Evolutionary conservation across 2,113 vertebrate species (phyloP).

Genomic region (Motacilla tschutschensis): DNA sequence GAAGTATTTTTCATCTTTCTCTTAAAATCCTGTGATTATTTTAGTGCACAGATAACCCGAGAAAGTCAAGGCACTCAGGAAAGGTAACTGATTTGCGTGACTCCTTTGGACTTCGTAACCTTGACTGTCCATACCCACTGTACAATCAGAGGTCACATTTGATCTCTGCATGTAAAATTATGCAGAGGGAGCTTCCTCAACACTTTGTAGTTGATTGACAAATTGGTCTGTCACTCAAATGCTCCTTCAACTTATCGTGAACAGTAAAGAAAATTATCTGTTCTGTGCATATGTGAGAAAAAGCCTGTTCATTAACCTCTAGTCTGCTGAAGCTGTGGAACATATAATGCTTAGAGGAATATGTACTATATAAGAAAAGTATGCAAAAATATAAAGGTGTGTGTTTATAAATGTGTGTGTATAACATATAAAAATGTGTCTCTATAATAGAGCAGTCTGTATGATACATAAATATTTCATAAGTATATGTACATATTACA

Average conservation of each 20-base stretch:
- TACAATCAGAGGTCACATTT: conserved; percentile 60
- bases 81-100: conserved; percentile 24
- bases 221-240: conserved; percentile 76
- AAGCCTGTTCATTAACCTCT: conserved; percentile 65
- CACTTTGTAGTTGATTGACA: conserved; percentile 71
- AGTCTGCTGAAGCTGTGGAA: conserved; percentile 44
- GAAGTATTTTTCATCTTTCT: background rate
- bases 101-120: conserved; percentile 29
- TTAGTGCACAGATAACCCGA: conserved; percentile 54
- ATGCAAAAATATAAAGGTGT: background rate
- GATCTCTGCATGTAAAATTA: conserved; percentile 65
- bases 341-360: background rate
- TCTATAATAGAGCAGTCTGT: background rate
- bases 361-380: background rate
- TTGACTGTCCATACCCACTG: conserved; percentile 35
- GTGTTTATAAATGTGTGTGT: background rate
- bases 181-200: conserved; percentile 63
- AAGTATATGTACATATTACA: background rate
- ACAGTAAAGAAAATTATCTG: conserved; percentile 74
- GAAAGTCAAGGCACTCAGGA: conserved; percentile 18
- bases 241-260: conserved; percentile 68
- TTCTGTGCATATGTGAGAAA: conserved; percentile 66
- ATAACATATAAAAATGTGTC: background rate
- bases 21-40: conserved; percentile 49
- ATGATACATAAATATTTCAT: background rate